Conservation (phyloP, 2,797 vertebrate species). For the Ataeniobius toweri region DNA sequence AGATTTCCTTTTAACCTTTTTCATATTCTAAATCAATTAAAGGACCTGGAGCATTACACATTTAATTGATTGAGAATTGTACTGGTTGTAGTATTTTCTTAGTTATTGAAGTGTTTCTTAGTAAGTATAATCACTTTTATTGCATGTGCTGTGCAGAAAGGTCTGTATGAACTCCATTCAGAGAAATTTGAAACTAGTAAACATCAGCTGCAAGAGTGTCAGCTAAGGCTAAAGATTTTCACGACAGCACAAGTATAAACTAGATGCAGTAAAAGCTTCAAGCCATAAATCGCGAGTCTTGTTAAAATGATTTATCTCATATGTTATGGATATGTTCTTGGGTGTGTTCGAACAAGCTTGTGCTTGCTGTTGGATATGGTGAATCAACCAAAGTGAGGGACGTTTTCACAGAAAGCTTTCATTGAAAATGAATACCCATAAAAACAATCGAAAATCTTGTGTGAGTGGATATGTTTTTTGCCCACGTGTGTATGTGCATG, state of each 20-base stretch:
- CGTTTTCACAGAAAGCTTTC: slow-evolving; percentile 61
- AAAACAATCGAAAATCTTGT: slow-evolving; percentile 54
- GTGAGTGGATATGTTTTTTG: slow-evolving; percentile 40
- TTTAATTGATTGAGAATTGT: slow-evolving; percentile 9
- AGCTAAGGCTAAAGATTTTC: slow-evolving; percentile 20
- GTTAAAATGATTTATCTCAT: slow-evolving; percentile 34
- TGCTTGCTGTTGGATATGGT: slow-evolving; percentile 28
- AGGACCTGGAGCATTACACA: slow-evolving; percentile 17
- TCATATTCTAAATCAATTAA: slow-evolving; percentile 31
- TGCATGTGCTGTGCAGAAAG: neutral
- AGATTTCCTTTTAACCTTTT: slow-evolving; percentile 29
- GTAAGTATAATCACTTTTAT: slow-evolving; percentile 12
- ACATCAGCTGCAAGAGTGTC: neutral
- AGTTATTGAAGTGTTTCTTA: slow-evolving; percentile 9
- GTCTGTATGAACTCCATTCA: neutral
- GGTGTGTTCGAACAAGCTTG: slow-evolving; percentile 33
- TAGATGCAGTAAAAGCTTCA: slow-evolving; percentile 23
- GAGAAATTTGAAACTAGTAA: slow-evolving; percentile 2
- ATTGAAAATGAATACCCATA: slow-evolving; percentile 62
- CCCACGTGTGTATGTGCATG: slow-evolving; percentile 35
- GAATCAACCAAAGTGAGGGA: slow-evolving; percentile 50
- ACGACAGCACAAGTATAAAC: slow-evolving; percentile 16
- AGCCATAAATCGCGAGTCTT: slow-evolving; percentile 39
- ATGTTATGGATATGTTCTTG: slow-evolving; percentile 30
- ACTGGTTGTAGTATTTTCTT: slow-evolving; percentile 3